Evolutionary conservation across 92 coral and sea anemone genomes (phyloP), one percentile per base, ranked within the genome.

Genomic region (Phenganax subtilis): DNA sequence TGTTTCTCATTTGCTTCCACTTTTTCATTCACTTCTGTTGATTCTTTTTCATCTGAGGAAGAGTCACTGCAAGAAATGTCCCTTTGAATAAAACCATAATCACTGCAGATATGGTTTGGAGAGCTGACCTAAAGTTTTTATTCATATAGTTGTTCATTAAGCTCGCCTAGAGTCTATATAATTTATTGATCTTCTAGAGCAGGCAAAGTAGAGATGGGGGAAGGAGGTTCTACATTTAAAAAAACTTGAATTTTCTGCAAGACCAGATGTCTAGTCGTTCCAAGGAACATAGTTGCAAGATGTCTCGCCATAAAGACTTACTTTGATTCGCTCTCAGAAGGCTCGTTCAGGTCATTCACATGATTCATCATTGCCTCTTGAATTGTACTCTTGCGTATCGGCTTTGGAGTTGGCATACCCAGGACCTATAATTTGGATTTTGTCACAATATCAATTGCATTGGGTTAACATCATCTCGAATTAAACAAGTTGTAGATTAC

Each of bases 381-480:
- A 7, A 54, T 27, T 0, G 51, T 52, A 51, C 58, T 55, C 31
- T 79, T 79, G 62, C 83, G 83, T 63, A 27, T 47, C 53, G 74
- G 51, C 30, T 79, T 79, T 8, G 83, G 83, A 7, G 74, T 79
- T 5, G 83, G 83, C 61, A 79, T 63, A 51, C 83, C 83, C 5
- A 79, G 73, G 14, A 79, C 83, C 83, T 79, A 64, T 16, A 63
- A 59, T 59, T 1, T 14, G 65, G 2, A 20, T 20, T 59, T 14
- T 59, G 25, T 59, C 16, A 59, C n/a, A 59, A 1, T 7, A 59
- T 20, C 65, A 14, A 14, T 14, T 20, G n/a, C 65, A 14, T 59
- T 59, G 25, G 4, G 65, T 20, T 1, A 14, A 14, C 7, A 59
- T 20, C 16, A 59, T 14, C 65, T 59, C 25, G 4, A 14, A 14